Evolutionary conservation across 2,797 vertebrate species (phyloP).

Genomic region (Euphonia xanthogaster): DNA sequence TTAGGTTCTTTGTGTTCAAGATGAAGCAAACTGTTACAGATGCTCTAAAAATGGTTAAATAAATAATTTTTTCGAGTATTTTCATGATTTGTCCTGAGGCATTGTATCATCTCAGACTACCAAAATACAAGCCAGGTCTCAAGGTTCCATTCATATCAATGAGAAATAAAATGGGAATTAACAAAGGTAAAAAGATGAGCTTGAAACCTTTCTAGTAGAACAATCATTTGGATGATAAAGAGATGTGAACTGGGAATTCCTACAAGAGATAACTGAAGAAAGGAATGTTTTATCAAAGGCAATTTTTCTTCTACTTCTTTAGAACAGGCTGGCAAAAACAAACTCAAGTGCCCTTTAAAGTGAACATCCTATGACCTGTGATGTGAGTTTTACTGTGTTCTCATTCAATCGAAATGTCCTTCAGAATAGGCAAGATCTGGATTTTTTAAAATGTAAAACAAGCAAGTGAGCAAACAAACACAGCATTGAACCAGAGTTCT

Average conservation of each 20-base stretch:
- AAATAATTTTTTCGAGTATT: background rate
- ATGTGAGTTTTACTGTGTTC: background rate
- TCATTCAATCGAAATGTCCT: background rate
- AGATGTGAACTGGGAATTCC: constrained; percentile 12
- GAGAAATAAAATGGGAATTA: background rate
- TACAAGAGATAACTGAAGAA: constrained; percentile 9
- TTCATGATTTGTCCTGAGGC: background rate
- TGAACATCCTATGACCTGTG: background rate
- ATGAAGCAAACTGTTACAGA: background rate
- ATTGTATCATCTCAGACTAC: background rate
- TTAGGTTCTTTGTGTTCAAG: background rate
- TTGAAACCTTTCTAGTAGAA: constrained; percentile 11
- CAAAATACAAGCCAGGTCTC: background rate
- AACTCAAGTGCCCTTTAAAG: background rate
- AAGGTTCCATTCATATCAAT: background rate
- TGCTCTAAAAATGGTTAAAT: background rate
- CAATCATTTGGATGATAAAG: constrained; percentile 2
- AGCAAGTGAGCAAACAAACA: background rate
- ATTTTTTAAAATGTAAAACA: background rate
- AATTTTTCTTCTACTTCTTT: background rate
- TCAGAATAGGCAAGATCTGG: background rate
- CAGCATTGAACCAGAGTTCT: background rate
- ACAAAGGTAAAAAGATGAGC: background rate
- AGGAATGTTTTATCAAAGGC: constrained; percentile 7
- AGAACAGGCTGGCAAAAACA: background rate